Percentiles rank a stretch among this genome's conserved stretches.
Evolutionary conservation across 2,888 invertebrate species (phyloP).

Genomic region (Brenthis daphne): DNA sequence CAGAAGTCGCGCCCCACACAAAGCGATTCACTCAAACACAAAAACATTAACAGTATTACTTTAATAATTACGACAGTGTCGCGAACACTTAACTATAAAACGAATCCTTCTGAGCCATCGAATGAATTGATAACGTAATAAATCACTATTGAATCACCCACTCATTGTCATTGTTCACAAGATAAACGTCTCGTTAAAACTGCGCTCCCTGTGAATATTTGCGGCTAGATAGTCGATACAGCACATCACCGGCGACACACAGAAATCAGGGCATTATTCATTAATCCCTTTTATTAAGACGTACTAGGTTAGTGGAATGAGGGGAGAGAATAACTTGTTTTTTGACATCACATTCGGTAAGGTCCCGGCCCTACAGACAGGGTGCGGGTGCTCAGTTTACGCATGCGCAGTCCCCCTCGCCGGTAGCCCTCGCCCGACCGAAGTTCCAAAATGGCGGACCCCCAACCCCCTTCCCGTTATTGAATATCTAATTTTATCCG

Average conservation of each 20-base stretch:
- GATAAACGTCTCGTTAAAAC: constrained; percentile 41
- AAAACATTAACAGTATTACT: constrained; percentile 25
- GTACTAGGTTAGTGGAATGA: constrained; percentile 78
- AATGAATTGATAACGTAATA: constrained; percentile 37
- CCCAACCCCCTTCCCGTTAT: constrained; percentile 77
- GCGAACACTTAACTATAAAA: constrained; percentile 18
- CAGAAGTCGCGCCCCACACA: constrained; percentile 38
- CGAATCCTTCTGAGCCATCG: constrained; percentile 22
- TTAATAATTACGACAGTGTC: constrained; percentile 23
- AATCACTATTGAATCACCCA: constrained; percentile 64
- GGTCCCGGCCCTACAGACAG: constrained; percentile 71
- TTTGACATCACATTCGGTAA: constrained; percentile 76
- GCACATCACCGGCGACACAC: constrained; percentile 41
- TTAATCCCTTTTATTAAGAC: constrained; percentile 68
- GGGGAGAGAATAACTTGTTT: constrained; percentile 80
- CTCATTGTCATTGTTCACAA: constrained; percentile 64
- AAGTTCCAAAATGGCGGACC: constrained; percentile 78
- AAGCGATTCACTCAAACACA: constrained; percentile 39
- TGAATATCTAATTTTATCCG: constrained; percentile 81
- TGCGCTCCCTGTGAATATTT: constrained; percentile 30
- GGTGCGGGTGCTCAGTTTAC: constrained; percentile 70
- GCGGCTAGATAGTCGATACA: constrained; percentile 29
- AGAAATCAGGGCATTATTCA: constrained; percentile 56
- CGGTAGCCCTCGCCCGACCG: constrained; percentile 64
- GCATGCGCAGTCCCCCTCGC: constrained; percentile 77